Conservation (phyloP, 2,113 vertebrate species). For the Hippocampus guttulatus region DNA sequence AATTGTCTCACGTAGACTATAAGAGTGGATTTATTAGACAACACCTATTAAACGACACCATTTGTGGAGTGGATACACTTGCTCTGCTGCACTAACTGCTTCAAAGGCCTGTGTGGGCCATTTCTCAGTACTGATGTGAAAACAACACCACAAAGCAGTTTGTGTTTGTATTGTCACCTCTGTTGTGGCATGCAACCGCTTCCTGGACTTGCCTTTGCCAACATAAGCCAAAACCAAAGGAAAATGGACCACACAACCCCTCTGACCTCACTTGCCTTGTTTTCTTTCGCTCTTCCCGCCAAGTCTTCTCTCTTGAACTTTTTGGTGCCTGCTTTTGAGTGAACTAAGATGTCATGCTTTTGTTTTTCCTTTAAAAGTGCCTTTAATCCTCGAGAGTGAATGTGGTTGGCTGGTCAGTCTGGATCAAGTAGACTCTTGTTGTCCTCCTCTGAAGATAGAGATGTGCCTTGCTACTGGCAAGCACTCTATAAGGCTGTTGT, state of each 20-base stretch:
- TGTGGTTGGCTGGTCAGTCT: conserved; percentile 71
- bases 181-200: conserved; percentile 27
- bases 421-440: conserved; percentile 68
- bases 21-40: not conserved
- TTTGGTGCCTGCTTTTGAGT: conserved; percentile 62
- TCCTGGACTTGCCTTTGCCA: conserved; percentile 29
- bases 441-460: conserved; percentile 43
- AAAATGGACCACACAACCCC: conserved; percentile 32
- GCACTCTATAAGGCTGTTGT: conserved; percentile 12
- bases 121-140: conserved; percentile 17
- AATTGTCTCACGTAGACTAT: conserved; percentile 3
- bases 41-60: conserved; percentile 1
- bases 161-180: conserved; percentile 32
- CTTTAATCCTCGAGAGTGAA: conserved; percentile 77
- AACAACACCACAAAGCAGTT: conserved; percentile 5
- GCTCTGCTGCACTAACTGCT: conserved; percentile 7
- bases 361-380: conserved; percentile 75
- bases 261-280: conserved; percentile 46
- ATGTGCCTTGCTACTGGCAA: conserved; percentile 36
- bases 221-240: conserved; percentile 43
- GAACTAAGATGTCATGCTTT: conserved; percentile 63
- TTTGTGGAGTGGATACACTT: not conserved
- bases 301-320: conserved; percentile 46
- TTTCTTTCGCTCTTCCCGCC: conserved; percentile 45
- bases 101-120: conserved; percentile 12